Percentiles rank a stretch among this genome's conserved stretches.
phyloP scores from a whole-genome alignment of 2,797 vertebrate genomes.

The Fistularia commersonii region DNA sequence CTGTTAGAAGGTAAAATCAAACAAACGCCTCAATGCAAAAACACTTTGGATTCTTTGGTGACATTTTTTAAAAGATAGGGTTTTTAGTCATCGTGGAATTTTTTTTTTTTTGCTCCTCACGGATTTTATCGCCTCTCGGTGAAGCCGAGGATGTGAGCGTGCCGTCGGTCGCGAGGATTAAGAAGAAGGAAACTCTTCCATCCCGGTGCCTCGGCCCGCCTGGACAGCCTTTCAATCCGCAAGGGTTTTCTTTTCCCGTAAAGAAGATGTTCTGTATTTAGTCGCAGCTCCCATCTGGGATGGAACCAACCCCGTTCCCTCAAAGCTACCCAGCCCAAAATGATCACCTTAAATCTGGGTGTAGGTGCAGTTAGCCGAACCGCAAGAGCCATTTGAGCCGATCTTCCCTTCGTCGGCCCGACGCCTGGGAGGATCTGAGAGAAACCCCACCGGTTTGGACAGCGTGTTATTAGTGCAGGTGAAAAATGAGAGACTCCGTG shows the following conservation, averaged over 20 bases:
- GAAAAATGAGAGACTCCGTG: background rate
- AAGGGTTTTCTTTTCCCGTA: conserved; percentile 16
- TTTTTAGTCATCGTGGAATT: too few species aligned
- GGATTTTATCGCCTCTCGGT: too few species aligned
- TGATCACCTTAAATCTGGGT: conserved; percentile 22
- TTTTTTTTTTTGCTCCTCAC: too few species aligned
- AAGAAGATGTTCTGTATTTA: conserved; percentile 44
- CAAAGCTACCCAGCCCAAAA: conserved; percentile 19
- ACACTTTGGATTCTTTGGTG: too few species aligned
- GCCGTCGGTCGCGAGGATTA: too few species aligned
- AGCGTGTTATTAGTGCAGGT: background rate
- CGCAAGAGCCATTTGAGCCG: background rate
- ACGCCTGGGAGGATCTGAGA: conserved; percentile 2
- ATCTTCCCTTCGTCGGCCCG: background rate
- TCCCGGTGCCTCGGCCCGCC: too few species aligned
- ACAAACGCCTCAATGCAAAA: too few species aligned
- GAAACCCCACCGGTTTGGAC: background rate
- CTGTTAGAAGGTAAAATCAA: too few species aligned
- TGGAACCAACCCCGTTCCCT: conserved; percentile 23
- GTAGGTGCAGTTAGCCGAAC: conserved; percentile 28
- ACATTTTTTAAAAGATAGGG: too few species aligned
- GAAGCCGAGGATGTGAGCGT: too few species aligned
- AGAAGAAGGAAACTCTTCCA: too few species aligned
- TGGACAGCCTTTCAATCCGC: too few species aligned
- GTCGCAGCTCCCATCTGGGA: conserved; percentile 39